Evolutionary conservation across 2,113 vertebrate species (phyloP).

Genomic region (Myiopsitta monachus): DNA sequence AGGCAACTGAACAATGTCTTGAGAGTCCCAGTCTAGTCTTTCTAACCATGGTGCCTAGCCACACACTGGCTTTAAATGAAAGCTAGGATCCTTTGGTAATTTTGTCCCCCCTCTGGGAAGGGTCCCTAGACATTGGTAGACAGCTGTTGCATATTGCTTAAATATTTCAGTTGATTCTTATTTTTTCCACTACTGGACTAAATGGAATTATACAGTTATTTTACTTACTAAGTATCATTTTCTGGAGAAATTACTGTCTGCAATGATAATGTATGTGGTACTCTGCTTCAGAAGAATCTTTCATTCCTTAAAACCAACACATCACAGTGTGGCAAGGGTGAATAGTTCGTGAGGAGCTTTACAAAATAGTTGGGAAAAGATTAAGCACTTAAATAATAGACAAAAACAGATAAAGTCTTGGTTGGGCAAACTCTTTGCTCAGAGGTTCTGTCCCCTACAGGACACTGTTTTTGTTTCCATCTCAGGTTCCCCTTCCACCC

Average conservation of each 20-base stretch:
- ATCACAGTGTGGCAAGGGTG: background rate
- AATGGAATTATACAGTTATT: background rate
- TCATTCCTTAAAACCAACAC: background rate
- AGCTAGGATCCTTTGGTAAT: background rate
- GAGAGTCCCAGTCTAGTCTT: background rate
- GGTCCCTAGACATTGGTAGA: fast-evolving
- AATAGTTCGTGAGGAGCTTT: background rate
- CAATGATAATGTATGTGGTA: background rate
- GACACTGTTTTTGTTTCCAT: slow-evolving; percentile 47
- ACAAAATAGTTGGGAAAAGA: background rate
- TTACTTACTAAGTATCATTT: background rate
- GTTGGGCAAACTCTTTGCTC: background rate
- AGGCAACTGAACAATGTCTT: background rate
- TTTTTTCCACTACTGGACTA: background rate
- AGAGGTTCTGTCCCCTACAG: background rate
- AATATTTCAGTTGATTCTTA: background rate
- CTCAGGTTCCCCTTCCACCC: slow-evolving; percentile 14
- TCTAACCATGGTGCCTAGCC: background rate
- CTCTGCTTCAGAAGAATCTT: background rate
- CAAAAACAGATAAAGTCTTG: background rate
- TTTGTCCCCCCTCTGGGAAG: background rate
- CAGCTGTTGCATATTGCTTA: background rate
- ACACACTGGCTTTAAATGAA: background rate
- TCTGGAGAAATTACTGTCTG: background rate
- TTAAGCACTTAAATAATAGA: background rate